Percentiles rank a stretch among this genome's conserved stretches.
Evolutionary conservation across 2,888 invertebrate genomes (phyloP).

Genomic region (Neocrepidodera transversa): DNA sequence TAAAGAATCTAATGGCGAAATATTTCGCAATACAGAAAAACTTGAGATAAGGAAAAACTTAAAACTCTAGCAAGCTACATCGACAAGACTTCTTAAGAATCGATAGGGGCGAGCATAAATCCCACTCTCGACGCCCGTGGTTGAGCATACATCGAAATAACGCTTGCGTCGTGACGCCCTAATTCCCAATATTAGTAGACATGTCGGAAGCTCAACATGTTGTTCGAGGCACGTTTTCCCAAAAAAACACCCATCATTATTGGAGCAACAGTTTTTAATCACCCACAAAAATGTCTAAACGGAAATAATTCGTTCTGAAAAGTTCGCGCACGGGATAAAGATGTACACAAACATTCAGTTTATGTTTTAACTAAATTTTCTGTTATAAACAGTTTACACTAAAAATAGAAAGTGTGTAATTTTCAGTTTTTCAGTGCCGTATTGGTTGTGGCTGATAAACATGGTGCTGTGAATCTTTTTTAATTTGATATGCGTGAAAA

Average conservation of each 20-base stretch:
- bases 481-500: constrained; percentile 15
- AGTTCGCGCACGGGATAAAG: not conserved
- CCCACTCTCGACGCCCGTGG: constrained; percentile 14
- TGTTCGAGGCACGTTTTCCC: constrained; percentile 8
- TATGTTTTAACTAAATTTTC: not conserved
- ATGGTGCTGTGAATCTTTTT: too few relatives aligned
- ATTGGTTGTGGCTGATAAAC: too few relatives aligned
- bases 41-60: too few relatives aligned
- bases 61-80: too few relatives aligned
- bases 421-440: not conserved
- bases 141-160: constrained; percentile 30
- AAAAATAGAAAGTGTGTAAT: constrained; percentile 11
- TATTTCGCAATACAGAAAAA: too few relatives aligned
- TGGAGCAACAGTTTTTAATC: constrained; percentile 11
- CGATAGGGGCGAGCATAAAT: not conserved
- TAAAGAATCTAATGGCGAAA: too few relatives aligned
- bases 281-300: not conserved
- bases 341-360: constrained; percentile 2
- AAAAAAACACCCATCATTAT: constrained; percentile 10
- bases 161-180: constrained; percentile 51
- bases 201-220: constrained; percentile 40
- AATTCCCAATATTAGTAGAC: constrained; percentile 43
- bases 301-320: not conserved
- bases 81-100: not conserved
- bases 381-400: constrained; percentile 12